Base-by-base conservation (phyloP, 2,888 invertebrate species). In the Notodonta dromedarius region DNA sequence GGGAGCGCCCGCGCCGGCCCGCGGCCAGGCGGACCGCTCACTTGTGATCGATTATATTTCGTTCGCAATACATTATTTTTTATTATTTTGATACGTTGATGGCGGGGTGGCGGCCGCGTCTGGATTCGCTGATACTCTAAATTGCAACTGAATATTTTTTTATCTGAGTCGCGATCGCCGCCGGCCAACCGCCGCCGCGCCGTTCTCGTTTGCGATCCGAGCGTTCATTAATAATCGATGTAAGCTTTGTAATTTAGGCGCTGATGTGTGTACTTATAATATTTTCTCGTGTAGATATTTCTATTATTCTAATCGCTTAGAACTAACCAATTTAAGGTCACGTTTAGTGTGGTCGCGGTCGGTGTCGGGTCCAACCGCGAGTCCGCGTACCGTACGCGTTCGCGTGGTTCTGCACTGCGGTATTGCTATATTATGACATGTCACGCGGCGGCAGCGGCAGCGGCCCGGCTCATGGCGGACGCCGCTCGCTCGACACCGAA, bases 201-300 rank as follows among this genome's bases (percentile, higher is more conserved):
- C 60, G 55, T 60, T 59, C n/a, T n/a, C n/a, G n/a, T n/a, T 56
- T 58, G 13, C 50, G 14, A 46, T 32, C 44, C 53, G 57, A 16
- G 55, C 62, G 54, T 35, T 35, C 0, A 55, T 51, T 57, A 35
- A 52, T 65, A 57, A 54, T 65, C 68, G 65, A 63, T 71, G 54
- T 56, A 59, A 68, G 65, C 71, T 70, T 64, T 76, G 69, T 76
- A 70, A 67, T 57, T 62, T 67, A 63, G 60, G 63, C 59, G 60
- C 62, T 61, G 69, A 69, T 64, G 52, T 62, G 61, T 72, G 71
- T 75, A 69, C 66, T 77, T 74, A 73, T 71, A 35, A 5, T 35
- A 54, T 39, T 69, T 71, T 63, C 60, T 67, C 61, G 61, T 65
- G 67, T 71, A 75, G 67, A 68, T 69, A 69, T 60, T 61, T 35